Percentiles rank a stretch among this genome's conserved stretches.
Conservation (phyloP, 2,888 invertebrate genomes). For the Ormyrus thymus region DNA sequence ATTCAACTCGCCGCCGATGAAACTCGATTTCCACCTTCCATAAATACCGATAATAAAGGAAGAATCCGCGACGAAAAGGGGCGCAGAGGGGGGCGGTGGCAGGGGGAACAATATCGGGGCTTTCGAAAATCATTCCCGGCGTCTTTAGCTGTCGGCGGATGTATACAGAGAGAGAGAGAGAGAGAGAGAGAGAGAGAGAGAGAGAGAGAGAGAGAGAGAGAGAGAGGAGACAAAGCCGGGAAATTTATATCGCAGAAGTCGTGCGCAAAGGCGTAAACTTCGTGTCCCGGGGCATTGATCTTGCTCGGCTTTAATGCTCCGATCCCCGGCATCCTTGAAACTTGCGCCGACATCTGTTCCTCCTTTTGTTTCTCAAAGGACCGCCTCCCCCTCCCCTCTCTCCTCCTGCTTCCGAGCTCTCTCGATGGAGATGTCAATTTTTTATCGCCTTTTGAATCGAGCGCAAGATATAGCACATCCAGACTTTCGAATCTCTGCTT, state of each 20-base stretch:
- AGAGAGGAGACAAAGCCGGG: neutral
- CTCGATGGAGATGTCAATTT: constrained; percentile 39
- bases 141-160: too few species aligned
- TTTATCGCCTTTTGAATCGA: constrained; percentile 40
- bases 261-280: constrained; percentile 35
- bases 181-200: too few species aligned
- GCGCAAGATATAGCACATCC: neutral
- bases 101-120: too few species aligned
- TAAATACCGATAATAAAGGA: constrained; percentile 36
- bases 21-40: constrained; percentile 35
- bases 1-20: constrained; percentile 16
- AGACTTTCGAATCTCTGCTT: constrained; percentile 25
- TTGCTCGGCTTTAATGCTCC: constrained; percentile 30
- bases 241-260: constrained; percentile 26
- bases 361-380: constrained; percentile 37
- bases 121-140: too few species aligned
- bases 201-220: too few species aligned
- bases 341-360: constrained; percentile 36
- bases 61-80: neutral
- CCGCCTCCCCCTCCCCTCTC: neutral
- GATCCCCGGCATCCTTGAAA: constrained; percentile 1
- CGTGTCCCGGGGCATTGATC: constrained; percentile 36
- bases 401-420: neutral
- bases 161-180: too few species aligned
- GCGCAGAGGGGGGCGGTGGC: too few species aligned